phyloP scores from a whole-genome alignment of 1,140 invertebrate genomes.

The Bathynomus jamesi region DNA sequence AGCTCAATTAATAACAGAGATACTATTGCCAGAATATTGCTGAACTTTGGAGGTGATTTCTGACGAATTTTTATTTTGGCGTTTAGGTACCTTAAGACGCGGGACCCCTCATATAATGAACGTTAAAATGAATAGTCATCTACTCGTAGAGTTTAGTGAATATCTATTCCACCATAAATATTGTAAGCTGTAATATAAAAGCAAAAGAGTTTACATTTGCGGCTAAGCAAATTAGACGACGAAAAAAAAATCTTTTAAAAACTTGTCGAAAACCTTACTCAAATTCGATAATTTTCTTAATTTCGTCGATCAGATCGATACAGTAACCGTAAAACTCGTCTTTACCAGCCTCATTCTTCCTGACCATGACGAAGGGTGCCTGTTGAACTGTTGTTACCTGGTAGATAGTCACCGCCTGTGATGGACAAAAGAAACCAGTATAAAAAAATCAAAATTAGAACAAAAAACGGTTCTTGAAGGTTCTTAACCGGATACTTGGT shows the following conservation, averaged over 20 bases:
- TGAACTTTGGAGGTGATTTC: too few species aligned
- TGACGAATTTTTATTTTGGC: too few species aligned
- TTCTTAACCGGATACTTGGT: not conserved
- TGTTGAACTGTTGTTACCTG: constrained; percentile 51
- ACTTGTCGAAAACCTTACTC: constrained; percentile 46
- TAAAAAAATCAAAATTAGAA: not conserved
- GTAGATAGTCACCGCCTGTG: constrained; percentile 33
- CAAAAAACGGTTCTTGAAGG: not conserved
- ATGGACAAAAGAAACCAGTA: not conserved
- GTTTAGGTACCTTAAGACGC: too few species aligned
- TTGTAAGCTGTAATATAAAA: too few species aligned
- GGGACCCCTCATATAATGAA: too few species aligned
- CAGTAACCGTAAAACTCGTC: constrained; percentile 77
- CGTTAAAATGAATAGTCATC: too few species aligned
- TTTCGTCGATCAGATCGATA: constrained; percentile 80
- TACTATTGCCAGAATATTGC: too few species aligned
- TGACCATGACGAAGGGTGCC: constrained; percentile 69
- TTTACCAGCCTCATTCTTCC: constrained; percentile 41
- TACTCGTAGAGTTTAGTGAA: too few species aligned
- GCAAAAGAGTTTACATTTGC: too few species aligned
- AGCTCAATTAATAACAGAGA: too few species aligned
- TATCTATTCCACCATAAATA: too few species aligned
- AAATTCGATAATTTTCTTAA: constrained; percentile 71
- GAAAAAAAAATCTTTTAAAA: constrained; percentile 1
- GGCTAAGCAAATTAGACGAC: too few species aligned